Percentiles rank a stretch among this genome's conserved stretches.
These are phyloP conservation scores for Neria commutata DNA, from an alignment of 2,888 invertebrate species.

Conservation along the genomic window DNA sequence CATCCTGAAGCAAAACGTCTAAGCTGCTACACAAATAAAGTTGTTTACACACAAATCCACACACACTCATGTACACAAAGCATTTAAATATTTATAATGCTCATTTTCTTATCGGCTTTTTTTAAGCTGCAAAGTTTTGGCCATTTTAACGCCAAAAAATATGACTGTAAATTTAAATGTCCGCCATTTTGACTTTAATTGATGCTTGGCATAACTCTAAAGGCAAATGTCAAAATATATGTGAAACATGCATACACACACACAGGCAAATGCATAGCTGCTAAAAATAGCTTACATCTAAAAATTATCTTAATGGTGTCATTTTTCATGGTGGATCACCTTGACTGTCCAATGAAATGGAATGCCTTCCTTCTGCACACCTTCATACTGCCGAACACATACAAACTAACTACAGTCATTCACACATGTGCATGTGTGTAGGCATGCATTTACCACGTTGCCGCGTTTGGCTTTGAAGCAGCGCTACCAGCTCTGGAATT, in stretches of 20 bases:
- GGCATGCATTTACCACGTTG: neutral
- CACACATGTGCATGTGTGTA: neutral
- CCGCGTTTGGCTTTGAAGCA: too few species aligned
- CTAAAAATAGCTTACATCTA: neutral
- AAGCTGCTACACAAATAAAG: too few species aligned
- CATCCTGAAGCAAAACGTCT: too few species aligned
- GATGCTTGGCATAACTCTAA: neutral
- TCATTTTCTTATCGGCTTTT: too few species aligned
- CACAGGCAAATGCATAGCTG: neutral
- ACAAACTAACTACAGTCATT: neutral
- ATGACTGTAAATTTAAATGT: too few species aligned
- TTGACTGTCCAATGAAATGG: neutral
- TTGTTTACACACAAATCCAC: too few species aligned
- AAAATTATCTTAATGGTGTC: constrained; percentile 1
- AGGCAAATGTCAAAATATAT: neutral
- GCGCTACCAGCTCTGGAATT: too few species aligned
- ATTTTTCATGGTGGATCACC: neutral
- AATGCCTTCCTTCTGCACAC: neutral
- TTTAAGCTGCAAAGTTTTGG: too few species aligned
- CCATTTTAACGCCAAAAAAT: too few species aligned
- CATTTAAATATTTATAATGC: too few species aligned
- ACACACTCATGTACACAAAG: too few species aligned
- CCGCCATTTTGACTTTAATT: neutral
- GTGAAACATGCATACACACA: neutral
- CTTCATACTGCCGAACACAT: neutral